Percentiles rank a stretch among this genome's conserved stretches.
phyloP scores from a whole-genome alignment of 2,888 invertebrate genomes.

The Orthosia incerta region DNA sequence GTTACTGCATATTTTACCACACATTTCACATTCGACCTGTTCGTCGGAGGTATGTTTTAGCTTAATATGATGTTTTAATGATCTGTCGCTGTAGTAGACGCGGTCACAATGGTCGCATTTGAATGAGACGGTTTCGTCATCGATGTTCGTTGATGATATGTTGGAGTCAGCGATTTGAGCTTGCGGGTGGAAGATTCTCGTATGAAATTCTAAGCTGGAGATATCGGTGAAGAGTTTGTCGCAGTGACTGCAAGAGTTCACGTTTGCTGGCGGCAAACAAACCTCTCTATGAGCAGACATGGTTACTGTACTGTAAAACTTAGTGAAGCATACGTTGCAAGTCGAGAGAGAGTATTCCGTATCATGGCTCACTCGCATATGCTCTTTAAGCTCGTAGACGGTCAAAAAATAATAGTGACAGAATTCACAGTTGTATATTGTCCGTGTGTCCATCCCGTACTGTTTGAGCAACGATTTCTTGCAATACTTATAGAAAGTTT shows the following conservation, averaged over 20 bases:
- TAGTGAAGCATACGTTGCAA: conserved; percentile 84
- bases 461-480: conserved; percentile 74
- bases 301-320: conserved; percentile 80
- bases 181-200: conserved; percentile 83
- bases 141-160: conserved; percentile 75
- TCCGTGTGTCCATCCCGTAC: conserved; percentile 47
- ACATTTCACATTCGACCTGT: conserved; percentile 77
- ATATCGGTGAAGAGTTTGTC: conserved; percentile 84
- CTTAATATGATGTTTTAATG: conserved; percentile 83
- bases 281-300: conserved; percentile 76
- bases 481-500: conserved; percentile 82
- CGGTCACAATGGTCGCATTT: conserved; percentile 80
- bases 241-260: conserved; percentile 79
- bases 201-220: conserved; percentile 83
- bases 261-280: conserved; percentile 79
- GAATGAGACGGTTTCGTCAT: conserved; percentile 70
- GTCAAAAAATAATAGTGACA: conserved; percentile 73
- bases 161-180: conserved; percentile 79
- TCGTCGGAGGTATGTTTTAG: conserved; percentile 82
- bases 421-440: conserved; percentile 78
- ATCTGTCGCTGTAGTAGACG: conserved; percentile 82
- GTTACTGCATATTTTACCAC: conserved; percentile 82
- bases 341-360: conserved; percentile 77
- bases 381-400: conserved; percentile 80
- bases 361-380: conserved; percentile 79